These are phyloP conservation scores for Calameuta pallipes DNA, from an alignment of 2,888 invertebrate species.

Conservation along the genomic window DNA sequence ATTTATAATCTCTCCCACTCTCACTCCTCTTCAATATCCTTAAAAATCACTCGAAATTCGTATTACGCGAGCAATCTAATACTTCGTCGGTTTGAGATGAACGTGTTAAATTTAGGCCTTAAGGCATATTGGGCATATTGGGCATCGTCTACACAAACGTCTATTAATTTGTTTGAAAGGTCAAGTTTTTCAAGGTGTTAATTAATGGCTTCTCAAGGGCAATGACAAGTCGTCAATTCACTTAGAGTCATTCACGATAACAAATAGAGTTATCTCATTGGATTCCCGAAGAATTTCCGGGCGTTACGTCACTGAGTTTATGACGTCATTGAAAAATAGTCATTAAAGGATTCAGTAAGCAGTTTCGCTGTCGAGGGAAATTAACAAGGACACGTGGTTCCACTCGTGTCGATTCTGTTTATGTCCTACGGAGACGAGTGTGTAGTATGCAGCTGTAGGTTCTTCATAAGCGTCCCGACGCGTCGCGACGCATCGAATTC, in stretches of 20 bases:
- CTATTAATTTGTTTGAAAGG: not conserved
- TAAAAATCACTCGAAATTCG: not conserved
- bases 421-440: not conserved
- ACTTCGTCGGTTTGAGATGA: too few relatives aligned
- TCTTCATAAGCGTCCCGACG: not conserved
- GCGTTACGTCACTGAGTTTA: not conserved
- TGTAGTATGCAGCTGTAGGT: not conserved
- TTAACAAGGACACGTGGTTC: not conserved
- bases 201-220: not conserved
- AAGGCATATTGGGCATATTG: not conserved
- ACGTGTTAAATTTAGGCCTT: not conserved
- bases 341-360: not conserved
- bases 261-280: too few relatives aligned
- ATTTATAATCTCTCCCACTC: not conserved
- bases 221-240: not conserved
- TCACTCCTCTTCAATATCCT: not conserved
- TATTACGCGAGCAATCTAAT: not conserved
- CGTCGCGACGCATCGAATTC: not conserved
- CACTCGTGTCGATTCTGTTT: not conserved
- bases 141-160: not conserved
- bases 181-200: not conserved
- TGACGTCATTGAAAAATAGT: not conserved
- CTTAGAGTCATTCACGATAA: not conserved
- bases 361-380: not conserved
- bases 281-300: not conserved